Base-by-base conservation (phyloP, 2,888 invertebrate species). In the Galerucella calmariensis region DNA sequence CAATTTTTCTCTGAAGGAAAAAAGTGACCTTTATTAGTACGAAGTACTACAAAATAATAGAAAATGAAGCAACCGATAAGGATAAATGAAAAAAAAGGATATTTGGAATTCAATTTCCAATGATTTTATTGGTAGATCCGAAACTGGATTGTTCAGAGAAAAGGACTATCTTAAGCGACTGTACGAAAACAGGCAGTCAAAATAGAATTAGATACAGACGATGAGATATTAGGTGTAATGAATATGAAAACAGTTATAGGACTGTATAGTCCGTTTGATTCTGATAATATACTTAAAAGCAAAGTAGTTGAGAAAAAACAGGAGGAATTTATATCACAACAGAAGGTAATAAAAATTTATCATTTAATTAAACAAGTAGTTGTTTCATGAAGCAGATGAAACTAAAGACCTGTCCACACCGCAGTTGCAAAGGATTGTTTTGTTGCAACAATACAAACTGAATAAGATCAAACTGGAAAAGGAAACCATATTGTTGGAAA, bases 41-140 rank as follows among this genome's bases (percentile, higher is more conserved):
- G 16, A 59, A 69, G 59, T 44, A 59, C 46, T 46, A 12, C 1
- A 46, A 46, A 46, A 27, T 69, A 27, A 44, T 69, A 0, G 69
- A 69, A 69, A 69, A 69, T 69, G 61, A 69, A 24, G 46, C n/a
- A 2, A 69, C 69, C 9, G 46, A 69, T 46, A 20, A 24, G 44
- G 59, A 46, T 46, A 46, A 46, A 46, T 46, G 46, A 46, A 46
- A 12, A 46, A 46, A 46, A 12, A 46, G 46, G 46, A 46, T 69
- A 58, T 61, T 8, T 58, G 61, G 65, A 46, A 48, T 6, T 12
- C 4, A 51, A 51, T 66, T 51, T n/a, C 12, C 51, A 14, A 4
- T 16, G 48, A 51, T 27, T 66, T 66, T 51, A 66, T 6, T 51
- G 0, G 48, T 24, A 48, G n/a, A 10, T n/a, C 24, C 5, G 24